Evolutionary conservation across 2,888 invertebrate genomes (phyloP), one percentile per base, ranked within the genome.

Genomic region (Acleris emargana): DNA sequence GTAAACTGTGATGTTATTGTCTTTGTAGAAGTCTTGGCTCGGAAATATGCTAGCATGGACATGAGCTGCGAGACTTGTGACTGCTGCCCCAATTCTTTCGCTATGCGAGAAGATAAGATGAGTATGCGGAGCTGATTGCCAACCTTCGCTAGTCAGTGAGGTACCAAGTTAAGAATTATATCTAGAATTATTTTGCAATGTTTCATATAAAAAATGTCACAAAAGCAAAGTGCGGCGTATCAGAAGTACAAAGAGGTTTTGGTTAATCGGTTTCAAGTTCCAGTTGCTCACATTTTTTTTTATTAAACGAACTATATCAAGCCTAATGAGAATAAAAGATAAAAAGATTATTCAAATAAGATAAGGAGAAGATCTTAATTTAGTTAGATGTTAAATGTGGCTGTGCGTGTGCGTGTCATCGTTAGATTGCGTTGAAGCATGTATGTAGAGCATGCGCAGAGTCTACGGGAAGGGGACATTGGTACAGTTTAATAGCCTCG

Each of bases 361-460:
- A 58, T 38, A 38, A 32, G 51, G 43, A 43, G 22, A 13, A 53
- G 32, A 60, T 45, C n/a, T 58, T 7, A 32, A 58, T 57, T 45
- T 47, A 45, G 45, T 58, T n/a, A 57, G 20, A 58, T 53, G 13
- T 38, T 45, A 53, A 32, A 9, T 28, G 54, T 60, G 59, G 54
- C 32, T 59, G 32, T 50, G 53, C 38, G 43, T 50, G 49, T 54
- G 59, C 28, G 50, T 64, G 64, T 57, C n/a, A 18, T 38, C 38
- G 52, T 59, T 54, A 54, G 17, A 50, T 60, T 50, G 54, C 54
- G 16, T 49, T 49, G 49, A 64, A 64, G 58, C 54, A 17, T 17
- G 4, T 52, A 49, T 22, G 4, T 58, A 49, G 45, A 51, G 66
- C 66, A 66, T 66, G 66, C 66, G 61, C 52, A 57, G 60, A 57